These are phyloP conservation scores for Dromiciops gliroides DNA, from an alignment of 2,113 vertebrate species.

Conservation along the genomic window DNA sequence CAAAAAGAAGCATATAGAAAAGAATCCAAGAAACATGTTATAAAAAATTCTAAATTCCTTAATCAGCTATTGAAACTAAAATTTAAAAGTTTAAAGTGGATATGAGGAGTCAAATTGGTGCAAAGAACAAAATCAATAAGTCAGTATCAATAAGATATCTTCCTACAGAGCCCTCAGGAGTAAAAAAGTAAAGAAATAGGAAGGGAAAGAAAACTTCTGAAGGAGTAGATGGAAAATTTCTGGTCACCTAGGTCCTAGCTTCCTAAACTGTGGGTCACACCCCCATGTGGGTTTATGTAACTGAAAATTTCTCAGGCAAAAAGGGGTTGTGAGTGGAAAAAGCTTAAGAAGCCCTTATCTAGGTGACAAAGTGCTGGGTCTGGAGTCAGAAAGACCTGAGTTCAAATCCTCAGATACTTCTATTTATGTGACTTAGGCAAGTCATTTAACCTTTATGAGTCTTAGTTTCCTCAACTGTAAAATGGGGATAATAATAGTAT, in stretches of 20 bases:
- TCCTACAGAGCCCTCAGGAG: neutral
- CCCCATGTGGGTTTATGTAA: too few relatives aligned
- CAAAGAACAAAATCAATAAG: neutral
- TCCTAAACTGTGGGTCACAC: too few relatives aligned
- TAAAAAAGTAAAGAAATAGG: neutral
- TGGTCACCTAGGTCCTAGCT: neutral
- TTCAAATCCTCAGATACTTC: neutral
- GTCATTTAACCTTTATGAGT: neutral
- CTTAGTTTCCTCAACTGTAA: neutral
- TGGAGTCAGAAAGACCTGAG: neutral
- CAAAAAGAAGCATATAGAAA: neutral
- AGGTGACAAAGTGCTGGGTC: neutral
- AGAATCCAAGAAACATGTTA: neutral
- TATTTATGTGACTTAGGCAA: neutral
- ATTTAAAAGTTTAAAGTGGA: neutral
- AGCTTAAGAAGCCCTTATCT: too few relatives aligned
- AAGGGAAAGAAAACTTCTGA: neutral
- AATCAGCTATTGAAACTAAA: neutral
- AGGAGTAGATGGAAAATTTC: neutral
- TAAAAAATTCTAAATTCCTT: neutral
- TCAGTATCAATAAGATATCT: neutral
- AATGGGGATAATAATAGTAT: neutral
- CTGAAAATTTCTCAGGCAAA: too few relatives aligned
- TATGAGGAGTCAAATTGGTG: neutral
- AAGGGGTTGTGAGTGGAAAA: too few relatives aligned